A percentile compares a stretch with the other conserved stretches of the same genome.
Conservation (phyloP, 2,888 invertebrate genomes). For the Pyrrhia umbra region DNA sequence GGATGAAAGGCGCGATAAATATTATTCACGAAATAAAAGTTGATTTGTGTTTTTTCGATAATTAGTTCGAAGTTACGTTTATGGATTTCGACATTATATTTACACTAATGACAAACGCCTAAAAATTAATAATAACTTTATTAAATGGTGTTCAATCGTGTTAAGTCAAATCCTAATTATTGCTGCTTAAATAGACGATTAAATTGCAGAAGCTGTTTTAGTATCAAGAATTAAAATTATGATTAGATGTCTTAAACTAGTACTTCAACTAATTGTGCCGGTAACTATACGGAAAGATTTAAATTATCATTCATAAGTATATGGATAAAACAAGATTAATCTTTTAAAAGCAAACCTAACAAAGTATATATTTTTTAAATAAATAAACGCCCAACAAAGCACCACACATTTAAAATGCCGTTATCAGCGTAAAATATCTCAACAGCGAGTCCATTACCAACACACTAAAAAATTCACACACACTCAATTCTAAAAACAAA, state of each 20-base stretch:
- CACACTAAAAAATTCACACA: conserved; percentile 44
- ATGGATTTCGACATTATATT: conserved; percentile 1
- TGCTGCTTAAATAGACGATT: too few species aligned
- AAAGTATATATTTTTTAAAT: too few species aligned
- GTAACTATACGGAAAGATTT: too few species aligned
- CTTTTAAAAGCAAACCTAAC: too few species aligned
- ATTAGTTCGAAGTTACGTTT: conserved; percentile 12
- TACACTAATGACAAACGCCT: not conserved
- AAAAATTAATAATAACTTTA: not conserved
- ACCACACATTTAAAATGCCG: not conserved
- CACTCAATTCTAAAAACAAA: conserved; percentile 43
- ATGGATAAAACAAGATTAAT: too few species aligned
- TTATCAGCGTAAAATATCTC: not conserved
- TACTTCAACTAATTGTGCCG: too few species aligned
- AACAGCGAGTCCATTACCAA: conserved; percentile 6
- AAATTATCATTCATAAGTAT: too few species aligned
- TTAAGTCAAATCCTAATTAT: too few species aligned
- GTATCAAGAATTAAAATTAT: too few species aligned
- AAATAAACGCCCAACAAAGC: too few species aligned
- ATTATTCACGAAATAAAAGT: conserved; percentile 17
- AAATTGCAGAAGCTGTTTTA: too few species aligned
- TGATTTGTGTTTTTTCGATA: conserved; percentile 16
- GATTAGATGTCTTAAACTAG: too few species aligned
- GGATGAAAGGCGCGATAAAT: conserved; percentile 23
- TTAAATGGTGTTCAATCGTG: not conserved